phyloP scores from a whole-genome alignment of 2,113 vertebrate species.

The Xiphophorus hellerii region DNA sequence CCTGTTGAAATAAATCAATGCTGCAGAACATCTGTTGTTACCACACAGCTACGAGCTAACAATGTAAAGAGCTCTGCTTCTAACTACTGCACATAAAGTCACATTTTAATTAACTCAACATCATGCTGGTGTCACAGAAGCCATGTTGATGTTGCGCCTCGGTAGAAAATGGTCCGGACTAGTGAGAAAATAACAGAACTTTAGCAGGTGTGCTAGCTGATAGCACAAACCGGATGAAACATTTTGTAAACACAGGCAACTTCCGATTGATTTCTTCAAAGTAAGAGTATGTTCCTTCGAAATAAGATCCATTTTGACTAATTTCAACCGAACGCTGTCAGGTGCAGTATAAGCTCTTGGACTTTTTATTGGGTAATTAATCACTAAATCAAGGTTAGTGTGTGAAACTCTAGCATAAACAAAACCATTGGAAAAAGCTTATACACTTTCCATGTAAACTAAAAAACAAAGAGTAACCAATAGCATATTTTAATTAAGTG shows the following conservation, averaged over 20 bases:
- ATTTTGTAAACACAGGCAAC: slow-evolving; percentile 54
- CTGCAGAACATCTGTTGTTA: slow-evolving; percentile 6
- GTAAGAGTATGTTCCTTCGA: slow-evolving; percentile 12
- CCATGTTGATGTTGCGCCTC: accelerated
- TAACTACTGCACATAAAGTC: neutral
- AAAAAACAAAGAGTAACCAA: no score
- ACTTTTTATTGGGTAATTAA: no score
- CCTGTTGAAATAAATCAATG: slow-evolving; percentile 50
- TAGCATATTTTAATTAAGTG: no score
- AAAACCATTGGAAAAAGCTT: no score
- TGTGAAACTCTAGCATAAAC: no score
- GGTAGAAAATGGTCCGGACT: neutral
- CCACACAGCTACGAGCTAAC: slow-evolving; percentile 20
- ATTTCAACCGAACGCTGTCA: no score
- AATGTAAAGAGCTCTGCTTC: neutral
- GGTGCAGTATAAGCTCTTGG: no score
- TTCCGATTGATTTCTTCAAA: slow-evolving; percentile 48
- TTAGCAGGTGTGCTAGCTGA: neutral
- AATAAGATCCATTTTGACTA: neutral
- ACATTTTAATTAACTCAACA: neutral
- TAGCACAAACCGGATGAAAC: slow-evolving; percentile 10
- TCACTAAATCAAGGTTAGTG: no score
- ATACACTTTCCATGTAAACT: no score
- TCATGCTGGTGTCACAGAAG: neutral
- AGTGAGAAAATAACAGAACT: neutral